A percentile compares a stretch with the other conserved stretches of the same genome.
Conservation (phyloP, 2,797 vertebrate species). For the Champsocephalus esox region DNA sequence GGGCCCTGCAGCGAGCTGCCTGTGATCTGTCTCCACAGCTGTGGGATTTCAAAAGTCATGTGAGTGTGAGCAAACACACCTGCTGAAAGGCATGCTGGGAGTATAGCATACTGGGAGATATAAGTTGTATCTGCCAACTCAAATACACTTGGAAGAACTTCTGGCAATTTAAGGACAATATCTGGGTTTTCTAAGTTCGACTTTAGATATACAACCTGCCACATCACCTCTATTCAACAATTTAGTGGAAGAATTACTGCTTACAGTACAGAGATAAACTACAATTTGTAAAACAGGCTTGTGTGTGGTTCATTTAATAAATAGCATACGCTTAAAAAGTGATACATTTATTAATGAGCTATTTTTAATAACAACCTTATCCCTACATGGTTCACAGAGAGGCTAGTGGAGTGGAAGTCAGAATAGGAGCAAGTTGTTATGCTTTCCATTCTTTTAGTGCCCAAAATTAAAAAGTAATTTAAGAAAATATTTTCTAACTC, state of each 20-base stretch:
- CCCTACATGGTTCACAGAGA: neutral
- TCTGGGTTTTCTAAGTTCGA: slow-evolving; percentile 8
- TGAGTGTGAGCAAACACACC: slow-evolving; percentile 79
- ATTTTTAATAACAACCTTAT: neutral
- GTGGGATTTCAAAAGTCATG: slow-evolving; percentile 72
- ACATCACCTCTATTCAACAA: neutral
- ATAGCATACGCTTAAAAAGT: neutral
- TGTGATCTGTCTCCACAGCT: slow-evolving; percentile 79
- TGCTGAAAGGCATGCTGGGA: slow-evolving; percentile 78
- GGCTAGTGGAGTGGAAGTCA: neutral
- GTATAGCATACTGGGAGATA: slow-evolving; percentile 46
- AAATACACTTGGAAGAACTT: slow-evolving; percentile 51
- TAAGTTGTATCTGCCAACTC: slow-evolving; percentile 57
- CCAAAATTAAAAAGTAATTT: neutral
- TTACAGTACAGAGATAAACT: neutral
- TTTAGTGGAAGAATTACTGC: neutral
- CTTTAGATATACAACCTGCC: slow-evolving; percentile 1
- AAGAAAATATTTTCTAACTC: neutral
- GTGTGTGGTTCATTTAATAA: neutral
- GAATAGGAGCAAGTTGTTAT: neutral
- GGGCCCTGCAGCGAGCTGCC: slow-evolving; percentile 62
- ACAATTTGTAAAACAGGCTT: neutral
- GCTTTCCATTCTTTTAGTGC: neutral
- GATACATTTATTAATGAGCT: neutral
- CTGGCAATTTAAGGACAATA: slow-evolving; percentile 46